Base-by-base conservation (phyloP, 2,888 invertebrate genomes). In the Gastracanthus pulcherrimus region DNA sequence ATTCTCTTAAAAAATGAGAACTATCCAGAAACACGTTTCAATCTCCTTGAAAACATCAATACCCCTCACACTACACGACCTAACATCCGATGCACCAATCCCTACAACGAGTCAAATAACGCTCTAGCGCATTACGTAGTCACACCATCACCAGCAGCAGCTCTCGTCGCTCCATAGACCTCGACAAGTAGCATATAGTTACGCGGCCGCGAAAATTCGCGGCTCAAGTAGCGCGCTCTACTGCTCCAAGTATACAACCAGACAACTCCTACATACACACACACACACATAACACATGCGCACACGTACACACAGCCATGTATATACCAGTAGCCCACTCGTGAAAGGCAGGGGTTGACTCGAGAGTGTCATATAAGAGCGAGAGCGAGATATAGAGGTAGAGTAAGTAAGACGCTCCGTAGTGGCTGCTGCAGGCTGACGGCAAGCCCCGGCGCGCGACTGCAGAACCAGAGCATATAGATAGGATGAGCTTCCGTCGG, bases 401-500 rank as follows among this genome's bases (percentile, higher is more conserved):
- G 31, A 31, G 34, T 58, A 23, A 55, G 34, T 23, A 34, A n/a
- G 41, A 48, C 48, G 69, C 69, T 31, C 69, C n/a, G n/a, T n/a
- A n/a, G n/a, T 31, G 34, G 48, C 11, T 26, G 23, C 7, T 19
- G 31, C 29, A 51, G 38, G 19, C 23, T 7, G 36, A 51, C 23
- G 64, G 34, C 16, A 48, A 7, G 26, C n/a, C 23, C 13, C 26
- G n/a, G 67, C 67, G 67, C n/a, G n/a, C n/a, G n/a, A n/a, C n/a
- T n/a, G n/a, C n/a, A n/a, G n/a, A n/a, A n/a, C n/a, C n/a, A n/a
- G n/a, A n/a, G n/a, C n/a, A n/a, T n/a, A n/a, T n/a, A n/a, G n/a
- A n/a, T n/a, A 34, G 26, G 58, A 41, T 38, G 69, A 78, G 70
- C 77, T 71, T 78, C 71, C 71, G 77, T 64, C 60, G 69, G 55